phyloP scores from a whole-genome alignment of 2,888 invertebrate species.

The Agrotis ipsilon region DNA sequence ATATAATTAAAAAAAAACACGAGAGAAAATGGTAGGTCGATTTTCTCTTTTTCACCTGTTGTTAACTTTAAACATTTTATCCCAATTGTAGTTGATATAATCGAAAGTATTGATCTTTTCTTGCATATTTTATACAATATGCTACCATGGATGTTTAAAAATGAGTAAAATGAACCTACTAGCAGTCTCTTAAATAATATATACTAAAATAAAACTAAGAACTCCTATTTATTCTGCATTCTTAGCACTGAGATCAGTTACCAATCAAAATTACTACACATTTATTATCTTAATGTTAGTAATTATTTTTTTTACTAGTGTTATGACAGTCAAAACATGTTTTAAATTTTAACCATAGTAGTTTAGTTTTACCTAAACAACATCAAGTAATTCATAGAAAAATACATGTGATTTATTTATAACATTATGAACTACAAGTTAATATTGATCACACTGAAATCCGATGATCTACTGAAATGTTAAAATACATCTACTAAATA shows the following conservation, averaged over 20 bases:
- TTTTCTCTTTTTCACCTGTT: not conserved
- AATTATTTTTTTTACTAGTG: not conserved
- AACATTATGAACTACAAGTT: constrained; percentile 31
- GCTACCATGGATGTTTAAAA: constrained; percentile 8
- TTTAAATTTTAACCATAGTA: constrained; percentile 18
- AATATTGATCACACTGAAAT: constrained; percentile 24
- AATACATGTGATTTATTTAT: constrained; percentile 22
- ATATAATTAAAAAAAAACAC: constrained; percentile 28
- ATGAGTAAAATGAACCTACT: constrained; percentile 17
- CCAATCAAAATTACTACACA: constrained; percentile 50
- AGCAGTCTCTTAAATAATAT: constrained; percentile 56
- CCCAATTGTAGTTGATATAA: not conserved
- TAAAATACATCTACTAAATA: constrained; percentile 45
- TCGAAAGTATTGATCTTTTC: not conserved
- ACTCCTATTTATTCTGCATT: constrained; percentile 33
- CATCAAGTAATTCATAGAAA: constrained; percentile 33
- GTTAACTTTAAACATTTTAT: not conserved
- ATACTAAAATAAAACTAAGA: constrained; percentile 46
- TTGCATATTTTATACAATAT: constrained; percentile 4
- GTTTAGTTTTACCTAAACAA: constrained; percentile 14
- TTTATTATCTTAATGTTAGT: constrained; percentile 2
- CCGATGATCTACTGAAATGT: constrained; percentile 16
- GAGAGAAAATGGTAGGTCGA: not conserved
- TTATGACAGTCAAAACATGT: constrained; percentile 6
- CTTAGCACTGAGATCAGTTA: constrained; percentile 71